These are phyloP conservation scores for Rhogogaster chlorosoma DNA, from an alignment of 2,888 invertebrate species.

Conservation along the genomic window DNA sequence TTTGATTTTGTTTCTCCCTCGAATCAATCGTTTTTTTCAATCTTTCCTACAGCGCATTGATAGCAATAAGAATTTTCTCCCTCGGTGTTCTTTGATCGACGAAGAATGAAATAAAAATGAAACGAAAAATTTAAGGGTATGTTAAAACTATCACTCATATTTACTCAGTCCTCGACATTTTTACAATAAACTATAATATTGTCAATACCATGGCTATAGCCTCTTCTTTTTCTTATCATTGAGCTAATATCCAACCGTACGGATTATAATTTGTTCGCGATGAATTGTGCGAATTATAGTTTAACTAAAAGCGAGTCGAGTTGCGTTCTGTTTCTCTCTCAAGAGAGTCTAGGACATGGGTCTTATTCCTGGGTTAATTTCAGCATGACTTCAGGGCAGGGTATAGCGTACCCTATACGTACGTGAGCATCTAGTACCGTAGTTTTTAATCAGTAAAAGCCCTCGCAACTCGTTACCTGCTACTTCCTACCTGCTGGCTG, in stretches of 20 bases:
- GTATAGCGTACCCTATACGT: neutral
- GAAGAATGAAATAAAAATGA: neutral
- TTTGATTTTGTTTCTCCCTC: neutral
- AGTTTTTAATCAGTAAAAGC: conserved; percentile 37
- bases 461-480: neutral
- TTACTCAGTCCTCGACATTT: neutral
- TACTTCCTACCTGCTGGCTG: neutral
- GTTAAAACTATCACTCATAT: neutral
- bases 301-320: neutral
- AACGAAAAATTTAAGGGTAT: neutral
- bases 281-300: conserved; percentile 6
- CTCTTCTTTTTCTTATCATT: neutral
- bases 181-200: neutral
- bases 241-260: neutral
- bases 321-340: neutral
- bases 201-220: too few relatives aligned
- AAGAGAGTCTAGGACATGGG: neutral
- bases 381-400: neutral
- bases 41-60: neutral
- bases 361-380: conserved; percentile 13
- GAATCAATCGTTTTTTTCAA: neutral
- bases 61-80: neutral
- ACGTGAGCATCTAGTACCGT: neutral
- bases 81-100: neutral
- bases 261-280: neutral